Evolutionary conservation across 2,113 vertebrate species (phyloP), one percentile per base, ranked within the genome.

Genomic region (Dicaeum eximium): DNA sequence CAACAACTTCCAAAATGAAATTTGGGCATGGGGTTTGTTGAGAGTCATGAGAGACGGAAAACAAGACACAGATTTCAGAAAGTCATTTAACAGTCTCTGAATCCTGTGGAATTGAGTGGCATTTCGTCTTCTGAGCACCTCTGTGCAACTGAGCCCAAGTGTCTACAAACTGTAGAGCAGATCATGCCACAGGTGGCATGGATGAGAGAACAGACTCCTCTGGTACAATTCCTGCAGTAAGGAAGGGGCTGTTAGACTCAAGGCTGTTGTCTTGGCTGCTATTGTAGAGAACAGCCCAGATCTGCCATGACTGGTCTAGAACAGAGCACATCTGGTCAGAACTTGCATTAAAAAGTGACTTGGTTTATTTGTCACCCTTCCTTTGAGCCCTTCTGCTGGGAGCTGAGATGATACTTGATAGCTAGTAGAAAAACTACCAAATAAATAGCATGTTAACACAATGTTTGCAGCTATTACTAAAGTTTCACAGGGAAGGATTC

Each of bases 391-490:
- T 71, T 64, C 28, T 57, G 25, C 33, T 19, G 13, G 62, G 23
- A 72, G 31, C 48, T 92, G 86, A 71, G 38, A 25, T 31, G 50
- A n/a, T 50, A 11, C 22, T 60, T 60, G 35, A 15, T 65, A 73
- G 53, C 38, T 42, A 6, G n/a, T 20, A 80, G 71, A 20, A 82
- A 84, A 94, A 51, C 16, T 47, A 57, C 45, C 13, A 33, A 33
- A 88, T n/a, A 79, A 89, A 88, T 72, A 58, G 7, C 27, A 30
- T 38, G 47, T 72, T 71, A 91, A 65, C 61, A 65, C 66, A 75
- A 24, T 84, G 88, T 87, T 93, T 89, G 65, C 53, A 92, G 89
- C 57, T 92, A 15, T 75, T 89, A 53, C 28, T 75, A 7, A 84
- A 78, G 47, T 13, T 86, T 95, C 57, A 15, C 6, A 3, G 30